These are phyloP conservation scores for Thamnaconus septentrionalis DNA, from an alignment of 2,113 vertebrate species.

Conservation along the genomic window DNA sequence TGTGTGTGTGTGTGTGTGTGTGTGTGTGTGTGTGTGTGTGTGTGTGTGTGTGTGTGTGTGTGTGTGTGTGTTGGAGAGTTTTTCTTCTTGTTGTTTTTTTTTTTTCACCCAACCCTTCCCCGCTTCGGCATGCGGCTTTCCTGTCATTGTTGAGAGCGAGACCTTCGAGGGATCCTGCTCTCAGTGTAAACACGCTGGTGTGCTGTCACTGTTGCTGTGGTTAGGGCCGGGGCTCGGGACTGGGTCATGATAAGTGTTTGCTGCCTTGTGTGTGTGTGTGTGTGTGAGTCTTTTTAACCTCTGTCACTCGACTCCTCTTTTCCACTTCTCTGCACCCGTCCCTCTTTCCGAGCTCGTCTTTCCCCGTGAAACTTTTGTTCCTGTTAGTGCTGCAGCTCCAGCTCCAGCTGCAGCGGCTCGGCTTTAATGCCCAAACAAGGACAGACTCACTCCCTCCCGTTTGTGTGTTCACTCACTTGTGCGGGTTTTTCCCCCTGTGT, in stretches of 20 bases:
- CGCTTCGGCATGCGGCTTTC: slow-evolving; percentile 49
- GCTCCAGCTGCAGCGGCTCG: slow-evolving; percentile 33
- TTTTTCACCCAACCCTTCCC: too few species aligned
- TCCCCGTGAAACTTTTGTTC: slow-evolving; percentile 13
- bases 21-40: too few species aligned
- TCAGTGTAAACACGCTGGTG: slow-evolving; percentile 55
- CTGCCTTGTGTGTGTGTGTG: background rate
- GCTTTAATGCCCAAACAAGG: slow-evolving; percentile 70
- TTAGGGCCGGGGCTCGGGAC: slow-evolving; percentile 37
- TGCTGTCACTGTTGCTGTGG: slow-evolving; percentile 20
- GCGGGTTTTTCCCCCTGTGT: slow-evolving; percentile 23
- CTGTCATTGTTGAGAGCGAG: slow-evolving; percentile 59
- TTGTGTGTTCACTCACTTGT: slow-evolving; percentile 14
- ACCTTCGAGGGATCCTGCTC: slow-evolving; percentile 57
- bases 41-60: too few species aligned
- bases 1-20: too few species aligned
- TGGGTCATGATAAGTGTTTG: slow-evolving; percentile 57
- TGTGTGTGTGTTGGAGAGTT: too few species aligned
- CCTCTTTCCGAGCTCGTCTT: too few species aligned
- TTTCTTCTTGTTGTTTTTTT: slow-evolving; percentile 4
- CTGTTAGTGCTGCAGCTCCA: slow-evolving; percentile 26
- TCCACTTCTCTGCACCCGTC: slow-evolving; percentile 1
- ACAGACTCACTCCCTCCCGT: slow-evolving; percentile 17
- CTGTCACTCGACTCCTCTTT: background rate
- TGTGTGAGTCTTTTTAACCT: too few species aligned